phyloP scores from a whole-genome alignment of 1,140 invertebrate genomes.

The Anoplophora glabripennis region DNA sequence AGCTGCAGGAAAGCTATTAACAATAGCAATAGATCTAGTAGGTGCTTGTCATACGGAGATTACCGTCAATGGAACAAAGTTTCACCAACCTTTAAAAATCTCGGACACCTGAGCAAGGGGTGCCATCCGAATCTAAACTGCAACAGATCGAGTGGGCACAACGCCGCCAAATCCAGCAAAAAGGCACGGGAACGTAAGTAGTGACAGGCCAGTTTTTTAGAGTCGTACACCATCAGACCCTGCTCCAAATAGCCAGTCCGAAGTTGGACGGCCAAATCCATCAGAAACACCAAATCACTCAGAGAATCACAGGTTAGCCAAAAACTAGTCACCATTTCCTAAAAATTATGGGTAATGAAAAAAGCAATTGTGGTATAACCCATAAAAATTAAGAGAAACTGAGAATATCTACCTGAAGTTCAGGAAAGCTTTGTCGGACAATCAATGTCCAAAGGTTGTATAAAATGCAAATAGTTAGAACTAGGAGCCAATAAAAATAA shows the following conservation, averaged over 20 bases:
- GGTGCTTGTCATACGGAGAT: background rate
- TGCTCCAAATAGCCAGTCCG: slow-evolving; percentile 95
- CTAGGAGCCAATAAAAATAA: slow-evolving; percentile 92
- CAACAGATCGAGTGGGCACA: slow-evolving; percentile 84
- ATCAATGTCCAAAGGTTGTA: slow-evolving; percentile 96
- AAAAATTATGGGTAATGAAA: slow-evolving; percentile 5
- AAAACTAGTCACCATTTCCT: slow-evolving; percentile 63
- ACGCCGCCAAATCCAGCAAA: slow-evolving; percentile 76
- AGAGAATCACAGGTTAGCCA: slow-evolving; percentile 83
- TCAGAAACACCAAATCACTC: slow-evolving; percentile 80
- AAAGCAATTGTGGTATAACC: background rate
- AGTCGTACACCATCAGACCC: slow-evolving; percentile 90
- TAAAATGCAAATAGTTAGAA: slow-evolving; percentile 83
- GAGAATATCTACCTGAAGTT: slow-evolving; percentile 65
- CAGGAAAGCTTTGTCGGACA: slow-evolving; percentile 89
- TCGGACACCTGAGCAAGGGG: slow-evolving; percentile 77
- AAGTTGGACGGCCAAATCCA: slow-evolving; percentile 87
- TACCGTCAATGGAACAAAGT: background rate
- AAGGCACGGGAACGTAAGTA: slow-evolving; percentile 85
- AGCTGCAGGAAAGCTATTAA: background rate
- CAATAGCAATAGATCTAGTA: background rate
- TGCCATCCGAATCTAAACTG: slow-evolving; percentile 77
- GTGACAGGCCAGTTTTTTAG: slow-evolving; percentile 82
- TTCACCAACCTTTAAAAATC: slow-evolving; percentile 70
- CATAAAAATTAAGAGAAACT: background rate